Percentiles rank a stretch among this genome's conserved stretches.
Conservation (phyloP, 2,113 vertebrate species). For the Melanerpes aurifrons region DNA sequence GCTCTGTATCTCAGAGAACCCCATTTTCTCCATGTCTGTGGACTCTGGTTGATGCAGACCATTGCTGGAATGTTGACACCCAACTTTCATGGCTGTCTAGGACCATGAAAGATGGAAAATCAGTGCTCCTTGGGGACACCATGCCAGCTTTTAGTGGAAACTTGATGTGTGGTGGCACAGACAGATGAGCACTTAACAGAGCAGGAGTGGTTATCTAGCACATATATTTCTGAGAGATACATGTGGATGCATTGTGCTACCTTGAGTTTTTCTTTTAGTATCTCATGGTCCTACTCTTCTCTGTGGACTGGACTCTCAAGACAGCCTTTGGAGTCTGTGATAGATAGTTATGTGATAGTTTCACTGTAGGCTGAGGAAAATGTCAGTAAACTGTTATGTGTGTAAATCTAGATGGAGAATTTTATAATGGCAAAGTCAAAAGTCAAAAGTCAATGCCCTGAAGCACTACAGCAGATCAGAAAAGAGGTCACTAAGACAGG, state of each 20-base stretch:
- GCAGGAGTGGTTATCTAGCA: not conserved
- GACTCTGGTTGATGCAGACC: not conserved
- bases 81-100: too few relatives aligned
- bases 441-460: not conserved
- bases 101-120: not conserved
- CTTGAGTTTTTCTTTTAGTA: not conserved
- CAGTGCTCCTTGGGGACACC: not conserved
- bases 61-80: not conserved
- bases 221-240: not conserved
- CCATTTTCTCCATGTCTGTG: not conserved
- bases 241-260: not conserved
- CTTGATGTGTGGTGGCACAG: not conserved
- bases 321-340: fast-evolving
- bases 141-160: not conserved
- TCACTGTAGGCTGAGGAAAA: not conserved
- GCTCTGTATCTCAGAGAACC: not conserved
- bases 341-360: not conserved
- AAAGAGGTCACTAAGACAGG: not conserved
- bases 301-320: not conserved
- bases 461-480: not conserved
- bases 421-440: not conserved
- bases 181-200: too few relatives aligned
- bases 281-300: not conserved
- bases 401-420: not conserved
- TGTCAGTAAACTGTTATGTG: fast-evolving